Conservation (phyloP, 2,797 vertebrate genomes). For the Macroramphosus scolopax region DNA sequence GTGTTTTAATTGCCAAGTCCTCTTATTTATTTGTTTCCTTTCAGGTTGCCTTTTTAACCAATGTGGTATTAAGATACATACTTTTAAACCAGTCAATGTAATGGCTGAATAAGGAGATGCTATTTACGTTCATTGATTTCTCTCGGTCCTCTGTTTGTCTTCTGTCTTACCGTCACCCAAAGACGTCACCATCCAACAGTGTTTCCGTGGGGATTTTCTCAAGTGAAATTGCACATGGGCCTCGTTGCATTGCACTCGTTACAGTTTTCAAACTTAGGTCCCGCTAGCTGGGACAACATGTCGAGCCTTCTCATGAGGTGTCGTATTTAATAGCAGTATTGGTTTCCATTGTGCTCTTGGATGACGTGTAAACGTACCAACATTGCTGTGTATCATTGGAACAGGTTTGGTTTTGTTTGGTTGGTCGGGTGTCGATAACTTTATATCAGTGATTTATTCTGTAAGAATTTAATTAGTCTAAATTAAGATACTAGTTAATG, state of each 20-base stretch:
- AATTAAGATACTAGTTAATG: slow-evolving; percentile 29
- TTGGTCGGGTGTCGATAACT: slow-evolving; percentile 1
- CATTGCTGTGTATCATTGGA: slow-evolving; percentile 18
- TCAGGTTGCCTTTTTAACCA: slow-evolving; percentile 68
- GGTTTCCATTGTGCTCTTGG: slow-evolving; percentile 27
- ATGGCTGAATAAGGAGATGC: slow-evolving; percentile 20
- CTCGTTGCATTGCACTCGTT: slow-evolving; percentile 55
- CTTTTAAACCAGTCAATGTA: slow-evolving; percentile 17
- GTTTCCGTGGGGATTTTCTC: slow-evolving; percentile 22
- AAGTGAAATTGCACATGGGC: slow-evolving; percentile 52
- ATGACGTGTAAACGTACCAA: slow-evolving; percentile 3
- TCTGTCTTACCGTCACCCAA: slow-evolving; percentile 44
- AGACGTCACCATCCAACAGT: slow-evolving; percentile 46
- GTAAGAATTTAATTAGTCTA: slow-evolving; percentile 6
- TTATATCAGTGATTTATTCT: slow-evolving; percentile 6
- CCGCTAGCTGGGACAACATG: too few species aligned
- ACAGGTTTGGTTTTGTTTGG: not conserved
- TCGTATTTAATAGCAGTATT: slow-evolving; percentile 63
- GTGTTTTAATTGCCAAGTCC: slow-evolving; percentile 64
- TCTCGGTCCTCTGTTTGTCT: slow-evolving; percentile 20
- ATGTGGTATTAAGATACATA: slow-evolving; percentile 16
- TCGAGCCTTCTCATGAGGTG: slow-evolving; percentile 14
- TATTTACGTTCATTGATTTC: slow-evolving; percentile 9
- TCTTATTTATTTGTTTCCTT: slow-evolving; percentile 70
- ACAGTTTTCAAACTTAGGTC: slow-evolving; percentile 29